Percentiles rank a stretch among this genome's conserved stretches.
phyloP scores from a whole-genome alignment of 2,888 invertebrate species.

The Acleris literana region DNA sequence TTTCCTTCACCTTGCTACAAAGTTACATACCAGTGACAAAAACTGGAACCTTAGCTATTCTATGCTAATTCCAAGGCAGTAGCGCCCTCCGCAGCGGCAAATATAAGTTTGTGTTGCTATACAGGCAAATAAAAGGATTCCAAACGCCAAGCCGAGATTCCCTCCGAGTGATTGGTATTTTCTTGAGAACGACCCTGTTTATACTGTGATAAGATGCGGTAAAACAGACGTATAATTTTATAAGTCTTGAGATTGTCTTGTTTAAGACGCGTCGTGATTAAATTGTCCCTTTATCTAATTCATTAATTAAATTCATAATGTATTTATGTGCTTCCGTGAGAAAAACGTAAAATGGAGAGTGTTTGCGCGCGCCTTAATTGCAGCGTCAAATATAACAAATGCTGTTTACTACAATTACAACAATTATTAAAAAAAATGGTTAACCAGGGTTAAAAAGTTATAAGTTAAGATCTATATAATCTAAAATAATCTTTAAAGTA shows the following conservation, averaged over 20 bases:
- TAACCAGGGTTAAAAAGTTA: too few relatives aligned
- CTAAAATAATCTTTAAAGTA: too few relatives aligned
- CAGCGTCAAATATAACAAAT: too few relatives aligned
- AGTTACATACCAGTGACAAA: conserved; percentile 16
- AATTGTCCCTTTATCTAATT: background rate
- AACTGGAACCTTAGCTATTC: background rate
- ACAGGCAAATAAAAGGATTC: conserved; percentile 31
- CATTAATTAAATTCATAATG: background rate
- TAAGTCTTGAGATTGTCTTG: conserved; percentile 15
- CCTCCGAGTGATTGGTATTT: conserved; percentile 34
- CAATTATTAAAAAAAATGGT: too few relatives aligned
- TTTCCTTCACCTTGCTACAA: conserved; percentile 17
- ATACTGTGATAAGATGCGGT: conserved; percentile 29
- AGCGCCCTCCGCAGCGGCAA: conserved; percentile 2
- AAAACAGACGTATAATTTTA: conserved; percentile 27
- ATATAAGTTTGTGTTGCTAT: conserved; percentile 1
- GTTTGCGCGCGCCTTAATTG: too few relatives aligned
- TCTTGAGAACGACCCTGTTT: conserved; percentile 26
- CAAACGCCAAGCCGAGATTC: conserved; percentile 22
- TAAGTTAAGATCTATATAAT: too few relatives aligned
- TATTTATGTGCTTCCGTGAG: too few relatives aligned
- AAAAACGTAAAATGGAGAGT: too few relatives aligned
- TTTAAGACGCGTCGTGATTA: background rate
- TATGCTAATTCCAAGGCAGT: conserved; percentile 16
- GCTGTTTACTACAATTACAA: too few relatives aligned